Evolutionary conservation across 2,888 invertebrate genomes (phyloP).

Genomic region (Noctuana brunneofusca): DNA sequence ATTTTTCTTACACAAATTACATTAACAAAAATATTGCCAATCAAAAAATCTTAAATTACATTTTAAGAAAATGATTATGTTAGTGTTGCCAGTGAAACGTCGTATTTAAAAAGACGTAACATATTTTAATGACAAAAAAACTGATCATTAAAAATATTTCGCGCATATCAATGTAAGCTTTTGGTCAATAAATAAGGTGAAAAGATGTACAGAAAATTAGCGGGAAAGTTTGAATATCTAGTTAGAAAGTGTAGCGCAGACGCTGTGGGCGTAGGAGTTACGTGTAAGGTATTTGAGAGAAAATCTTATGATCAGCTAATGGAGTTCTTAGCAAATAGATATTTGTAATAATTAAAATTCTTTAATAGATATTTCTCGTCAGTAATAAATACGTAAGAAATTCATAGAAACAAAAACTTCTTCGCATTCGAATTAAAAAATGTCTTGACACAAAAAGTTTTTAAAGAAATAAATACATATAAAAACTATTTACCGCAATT

Average conservation of each 20-base stretch:
- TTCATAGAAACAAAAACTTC: neutral
- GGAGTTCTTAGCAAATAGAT: neutral
- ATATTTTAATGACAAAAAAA: neutral
- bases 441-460: too few relatives aligned
- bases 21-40: too few relatives aligned
- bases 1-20: neutral
- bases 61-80: neutral
- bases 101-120: too few relatives aligned
- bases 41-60: too few relatives aligned
- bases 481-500: too few relatives aligned
- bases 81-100: neutral
- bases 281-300: neutral
- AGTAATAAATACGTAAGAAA: neutral
- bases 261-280: neutral
- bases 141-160: conserved; percentile 4
- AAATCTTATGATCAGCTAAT: conserved; percentile 17
- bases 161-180: neutral
- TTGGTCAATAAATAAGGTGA: neutral
- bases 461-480: too few relatives aligned
- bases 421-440: too few relatives aligned
- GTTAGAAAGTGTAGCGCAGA: neutral
- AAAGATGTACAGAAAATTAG: conserved; percentile 3
- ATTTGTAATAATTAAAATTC: neutral
- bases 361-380: neutral
- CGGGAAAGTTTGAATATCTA: conserved; percentile 4